Conservation (phyloP, 2,113 vertebrate genomes). For the Corydoras sp. region DNA sequence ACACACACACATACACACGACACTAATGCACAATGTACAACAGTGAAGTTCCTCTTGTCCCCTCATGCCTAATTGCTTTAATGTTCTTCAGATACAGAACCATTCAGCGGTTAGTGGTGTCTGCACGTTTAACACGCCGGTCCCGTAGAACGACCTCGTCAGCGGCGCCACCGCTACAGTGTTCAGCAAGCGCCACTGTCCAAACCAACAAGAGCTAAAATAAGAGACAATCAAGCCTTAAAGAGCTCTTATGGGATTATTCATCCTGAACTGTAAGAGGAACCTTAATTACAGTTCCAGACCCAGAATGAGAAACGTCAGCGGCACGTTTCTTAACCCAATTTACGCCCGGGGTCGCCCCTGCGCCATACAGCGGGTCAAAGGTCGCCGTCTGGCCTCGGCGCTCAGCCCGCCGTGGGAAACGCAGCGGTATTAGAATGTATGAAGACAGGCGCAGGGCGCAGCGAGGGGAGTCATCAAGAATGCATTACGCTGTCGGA, state of each 20-base stretch:
- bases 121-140: too few species aligned
- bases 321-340: neutral
- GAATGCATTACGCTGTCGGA: constrained; percentile 39
- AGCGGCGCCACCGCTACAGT: too few species aligned
- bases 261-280: neutral
- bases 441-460: constrained; percentile 11
- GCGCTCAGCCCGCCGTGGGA: constrained; percentile 22
- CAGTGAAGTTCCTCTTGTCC: too few species aligned
- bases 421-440: constrained; percentile 33
- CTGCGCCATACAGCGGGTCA: neutral
- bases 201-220: neutral
- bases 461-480: constrained; percentile 28
- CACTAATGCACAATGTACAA: too few species aligned
- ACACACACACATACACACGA: too few species aligned
- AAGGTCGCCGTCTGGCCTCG: constrained; percentile 1
- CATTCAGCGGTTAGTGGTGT: too few species aligned
- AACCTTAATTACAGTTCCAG: neutral
- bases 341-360: neutral
- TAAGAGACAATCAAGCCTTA: neutral
- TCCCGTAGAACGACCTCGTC: too few species aligned
- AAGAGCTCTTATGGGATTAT: neutral
- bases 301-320: neutral
- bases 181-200: too few species aligned
- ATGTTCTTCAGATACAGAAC: too few species aligned
- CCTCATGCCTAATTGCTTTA: too few species aligned